Evolutionary conservation across 2,113 vertebrate species (phyloP).

Genomic region (Sardina pilchardus): DNA sequence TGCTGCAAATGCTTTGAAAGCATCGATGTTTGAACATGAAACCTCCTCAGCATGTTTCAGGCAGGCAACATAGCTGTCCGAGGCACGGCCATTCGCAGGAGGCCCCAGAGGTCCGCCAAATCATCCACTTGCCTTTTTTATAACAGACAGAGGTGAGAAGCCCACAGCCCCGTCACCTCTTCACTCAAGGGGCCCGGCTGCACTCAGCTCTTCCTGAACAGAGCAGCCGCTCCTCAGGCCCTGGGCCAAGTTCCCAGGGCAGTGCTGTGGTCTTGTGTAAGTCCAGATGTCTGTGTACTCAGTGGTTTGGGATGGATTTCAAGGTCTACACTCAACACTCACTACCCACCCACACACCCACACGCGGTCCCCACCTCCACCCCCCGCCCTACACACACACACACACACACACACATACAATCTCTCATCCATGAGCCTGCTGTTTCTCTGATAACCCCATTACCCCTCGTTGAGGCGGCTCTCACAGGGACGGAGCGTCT

Average conservation of each 20-base stretch:
- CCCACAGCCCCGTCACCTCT: conserved; percentile 28
- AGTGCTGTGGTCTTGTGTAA: conserved; percentile 50
- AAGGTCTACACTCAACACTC: conserved; percentile 28
- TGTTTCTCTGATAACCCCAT: conserved; percentile 26
- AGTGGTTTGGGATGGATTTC: conserved; percentile 51
- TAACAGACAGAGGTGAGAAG: conserved; percentile 22
- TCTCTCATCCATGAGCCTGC: neutral
- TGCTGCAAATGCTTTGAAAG: neutral
- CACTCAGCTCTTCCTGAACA: conserved; percentile 31
- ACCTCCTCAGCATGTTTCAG: neutral
- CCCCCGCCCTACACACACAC: neutral
- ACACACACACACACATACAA: neutral
- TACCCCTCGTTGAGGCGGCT: neutral
- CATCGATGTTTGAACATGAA: neutral
- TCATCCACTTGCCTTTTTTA: too few relatives aligned
- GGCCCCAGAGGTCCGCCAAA: too few relatives aligned
- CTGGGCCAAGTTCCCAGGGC: conserved; percentile 52
- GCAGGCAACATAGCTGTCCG: neutral
- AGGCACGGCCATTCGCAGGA: neutral
- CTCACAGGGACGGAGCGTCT: neutral
- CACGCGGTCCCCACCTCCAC: conserved; percentile 19
- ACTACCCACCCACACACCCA: conserved; percentile 21
- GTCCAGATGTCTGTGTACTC: conserved; percentile 54
- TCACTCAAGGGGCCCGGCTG: conserved; percentile 23
- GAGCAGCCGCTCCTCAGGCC: conserved; percentile 39